These are phyloP conservation scores for Apantesis nais DNA, from an alignment of 2,888 invertebrate genomes.

Conservation along the genomic window DNA sequence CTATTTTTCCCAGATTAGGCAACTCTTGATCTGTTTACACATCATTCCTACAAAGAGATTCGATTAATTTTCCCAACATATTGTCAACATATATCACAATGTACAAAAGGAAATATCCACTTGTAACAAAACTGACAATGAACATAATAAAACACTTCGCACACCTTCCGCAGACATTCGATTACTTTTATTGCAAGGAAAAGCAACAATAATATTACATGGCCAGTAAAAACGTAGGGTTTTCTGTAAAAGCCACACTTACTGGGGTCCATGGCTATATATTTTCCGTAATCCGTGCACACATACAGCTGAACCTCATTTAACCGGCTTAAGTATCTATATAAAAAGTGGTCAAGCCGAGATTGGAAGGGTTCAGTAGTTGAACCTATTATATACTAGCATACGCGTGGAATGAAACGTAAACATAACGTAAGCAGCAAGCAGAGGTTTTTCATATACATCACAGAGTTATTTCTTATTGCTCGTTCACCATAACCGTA, in stretches of 20 bases:
- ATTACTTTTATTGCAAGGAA: slow-evolving; percentile 7
- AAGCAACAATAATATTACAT: slow-evolving; percentile 3
- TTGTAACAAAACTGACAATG: slow-evolving; percentile 2
- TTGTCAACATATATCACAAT: slow-evolving; percentile 1
- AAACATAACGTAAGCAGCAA: not conserved
- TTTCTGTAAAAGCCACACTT: slow-evolving; percentile 12
- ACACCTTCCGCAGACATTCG: not conserved
- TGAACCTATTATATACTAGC: slow-evolving; percentile 1
- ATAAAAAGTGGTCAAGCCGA: slow-evolving; percentile 23
- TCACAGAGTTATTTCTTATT: not conserved
- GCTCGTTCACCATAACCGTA: not conserved
- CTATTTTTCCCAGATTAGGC: no score
- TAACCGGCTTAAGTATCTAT: slow-evolving; percentile 36
- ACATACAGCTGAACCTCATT: slow-evolving; percentile 48
- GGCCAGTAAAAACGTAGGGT: slow-evolving; percentile 10
- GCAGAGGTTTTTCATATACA: not conserved
- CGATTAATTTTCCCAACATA: not conserved
- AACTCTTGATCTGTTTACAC: not conserved
- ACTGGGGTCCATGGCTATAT: slow-evolving; percentile 28
- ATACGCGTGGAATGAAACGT: not conserved
- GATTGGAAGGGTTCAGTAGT: slow-evolving; percentile 10
- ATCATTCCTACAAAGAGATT: not conserved
- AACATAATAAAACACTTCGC: slow-evolving; percentile 2
- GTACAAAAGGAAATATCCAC: not conserved
- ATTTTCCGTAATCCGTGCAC: slow-evolving; percentile 40